phyloP scores from a whole-genome alignment of 2,113 vertebrate species.

The Alouatta palliata region DNA sequence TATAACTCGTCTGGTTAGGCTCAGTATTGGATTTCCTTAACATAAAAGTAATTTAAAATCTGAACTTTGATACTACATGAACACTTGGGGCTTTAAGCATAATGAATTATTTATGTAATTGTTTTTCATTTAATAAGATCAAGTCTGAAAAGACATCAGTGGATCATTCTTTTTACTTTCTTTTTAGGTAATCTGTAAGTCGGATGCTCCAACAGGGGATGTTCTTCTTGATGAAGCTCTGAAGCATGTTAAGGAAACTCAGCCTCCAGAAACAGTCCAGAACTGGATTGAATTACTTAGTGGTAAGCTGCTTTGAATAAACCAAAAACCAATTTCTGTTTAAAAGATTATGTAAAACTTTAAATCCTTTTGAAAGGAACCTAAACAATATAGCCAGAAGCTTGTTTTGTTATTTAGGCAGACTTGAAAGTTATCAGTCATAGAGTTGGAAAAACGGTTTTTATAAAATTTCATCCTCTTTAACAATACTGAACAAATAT shows the following conservation, averaged over 20 bases:
- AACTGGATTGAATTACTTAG: conserved; percentile 99
- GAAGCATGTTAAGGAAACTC: conserved; percentile 97
- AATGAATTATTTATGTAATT: conserved; percentile 18
- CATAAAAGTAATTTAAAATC: conserved; percentile 38
- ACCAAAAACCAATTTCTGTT: not conserved
- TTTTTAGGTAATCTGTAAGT: conserved; percentile 95
- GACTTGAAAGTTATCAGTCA: not conserved
- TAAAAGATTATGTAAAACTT: conserved; percentile 29
- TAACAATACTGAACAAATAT: not conserved
- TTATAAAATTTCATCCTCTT: not conserved
- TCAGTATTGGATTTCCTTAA: conserved; percentile 27
- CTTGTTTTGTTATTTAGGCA: conserved; percentile 5
- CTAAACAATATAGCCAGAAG: not conserved
- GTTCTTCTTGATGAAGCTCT: conserved; percentile 97
- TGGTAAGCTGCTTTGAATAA: conserved; percentile 86
- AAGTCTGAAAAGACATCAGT: not conserved
- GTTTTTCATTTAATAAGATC: conserved; percentile 32
- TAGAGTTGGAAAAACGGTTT: not conserved
- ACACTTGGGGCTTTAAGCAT: not conserved
- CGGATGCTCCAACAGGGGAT: conserved; percentile 96
- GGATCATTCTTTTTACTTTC: conserved; percentile 44
- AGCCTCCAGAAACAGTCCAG: conserved; percentile 96
- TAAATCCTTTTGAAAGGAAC: conserved; percentile 51
- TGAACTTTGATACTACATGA: not conserved
- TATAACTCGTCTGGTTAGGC: not conserved